A percentile compares a stretch with the other conserved stretches of the same genome.
These are phyloP conservation scores for Conus betulinus DNA, from an alignment of 1,140 invertebrate genomes.

Conservation along the genomic window DNA sequence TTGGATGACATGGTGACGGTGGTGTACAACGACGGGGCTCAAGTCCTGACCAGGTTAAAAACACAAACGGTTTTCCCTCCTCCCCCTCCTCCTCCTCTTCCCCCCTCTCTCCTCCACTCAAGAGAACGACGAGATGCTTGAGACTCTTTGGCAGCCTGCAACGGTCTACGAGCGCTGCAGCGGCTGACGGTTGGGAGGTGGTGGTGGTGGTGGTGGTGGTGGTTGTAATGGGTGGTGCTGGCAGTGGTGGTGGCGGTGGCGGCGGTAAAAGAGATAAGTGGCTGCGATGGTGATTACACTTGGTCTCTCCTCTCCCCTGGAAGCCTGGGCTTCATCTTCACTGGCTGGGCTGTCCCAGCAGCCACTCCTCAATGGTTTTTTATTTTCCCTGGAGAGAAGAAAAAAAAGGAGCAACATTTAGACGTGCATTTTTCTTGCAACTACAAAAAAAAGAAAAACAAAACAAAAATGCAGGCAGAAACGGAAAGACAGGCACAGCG, in stretches of 20 bases:
- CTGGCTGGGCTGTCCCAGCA: not conserved
- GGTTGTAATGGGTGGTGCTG: not conserved
- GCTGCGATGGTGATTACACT: slow-evolving; percentile 14
- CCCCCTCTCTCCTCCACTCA: too few species aligned
- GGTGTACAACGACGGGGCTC: too few species aligned
- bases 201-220: too few species aligned
- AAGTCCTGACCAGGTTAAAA: not conserved
- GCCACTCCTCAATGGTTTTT: not conserved
- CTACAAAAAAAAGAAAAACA: too few species aligned
- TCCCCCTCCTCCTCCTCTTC: not conserved
- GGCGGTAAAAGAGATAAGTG: slow-evolving; percentile 5
- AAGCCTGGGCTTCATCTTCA: not conserved
- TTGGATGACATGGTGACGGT: not conserved
- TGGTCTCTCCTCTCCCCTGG: slow-evolving; percentile 1
- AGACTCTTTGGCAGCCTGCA: not conserved
- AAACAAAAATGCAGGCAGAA: too few species aligned
- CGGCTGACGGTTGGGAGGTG: not conserved
- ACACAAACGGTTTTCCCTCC: not conserved
- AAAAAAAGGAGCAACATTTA: too few species aligned
- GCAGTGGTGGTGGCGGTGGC: not conserved
- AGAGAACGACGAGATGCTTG: too few species aligned
- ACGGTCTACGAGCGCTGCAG: not conserved
- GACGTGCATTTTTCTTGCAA: too few species aligned
- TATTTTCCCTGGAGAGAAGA: too few species aligned
- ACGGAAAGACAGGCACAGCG: too few species aligned